These are phyloP conservation scores for Trilocha varians DNA, from an alignment of 2,888 invertebrate genomes.

Conservation along the genomic window DNA sequence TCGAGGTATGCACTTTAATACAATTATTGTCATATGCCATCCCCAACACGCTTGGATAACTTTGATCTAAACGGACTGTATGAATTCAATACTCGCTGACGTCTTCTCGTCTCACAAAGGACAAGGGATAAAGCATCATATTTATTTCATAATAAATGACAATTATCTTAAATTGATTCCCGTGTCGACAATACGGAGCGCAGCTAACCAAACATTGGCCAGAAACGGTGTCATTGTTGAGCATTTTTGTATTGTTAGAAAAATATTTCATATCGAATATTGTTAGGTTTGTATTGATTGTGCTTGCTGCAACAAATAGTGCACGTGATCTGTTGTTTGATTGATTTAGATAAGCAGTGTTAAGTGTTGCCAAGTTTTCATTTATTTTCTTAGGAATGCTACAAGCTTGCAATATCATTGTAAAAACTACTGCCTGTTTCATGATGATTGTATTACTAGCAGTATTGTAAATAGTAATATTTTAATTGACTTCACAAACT, in stretches of 20 bases:
- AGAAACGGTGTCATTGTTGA: slow-evolving; percentile 65
- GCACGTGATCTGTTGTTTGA: slow-evolving; percentile 15
- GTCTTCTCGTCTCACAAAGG: slow-evolving; percentile 28
- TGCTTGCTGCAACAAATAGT: slow-evolving; percentile 55
- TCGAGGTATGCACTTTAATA: slow-evolving; percentile 42
- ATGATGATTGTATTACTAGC: too few species aligned
- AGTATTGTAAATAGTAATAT: too few species aligned
- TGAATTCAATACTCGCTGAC: slow-evolving; percentile 41
- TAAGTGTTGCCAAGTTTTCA: not conserved
- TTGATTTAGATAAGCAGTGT: not conserved
- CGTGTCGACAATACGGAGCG: slow-evolving; percentile 56
- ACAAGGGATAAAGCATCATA: slow-evolving; percentile 61
- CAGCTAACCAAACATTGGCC: slow-evolving; percentile 81
- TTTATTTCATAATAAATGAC: slow-evolving; percentile 74
- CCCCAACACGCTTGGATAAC: slow-evolving; percentile 39
- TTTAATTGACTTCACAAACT: too few species aligned
- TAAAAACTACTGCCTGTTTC: too few species aligned
- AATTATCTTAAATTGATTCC: slow-evolving; percentile 72
- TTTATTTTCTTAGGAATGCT: too few species aligned
- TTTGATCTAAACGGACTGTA: slow-evolving; percentile 54
- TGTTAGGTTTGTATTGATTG: slow-evolving; percentile 49
- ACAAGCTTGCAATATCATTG: too few species aligned
- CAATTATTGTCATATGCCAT: slow-evolving; percentile 68
- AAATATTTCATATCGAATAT: slow-evolving; percentile 25
- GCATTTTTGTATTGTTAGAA: slow-evolving; percentile 27